A percentile compares a stretch with the other conserved stretches of the same genome.
phyloP scores from a whole-genome alignment of 2,797 vertebrate genomes.

The Sternarchorhynchus goeldii region DNA sequence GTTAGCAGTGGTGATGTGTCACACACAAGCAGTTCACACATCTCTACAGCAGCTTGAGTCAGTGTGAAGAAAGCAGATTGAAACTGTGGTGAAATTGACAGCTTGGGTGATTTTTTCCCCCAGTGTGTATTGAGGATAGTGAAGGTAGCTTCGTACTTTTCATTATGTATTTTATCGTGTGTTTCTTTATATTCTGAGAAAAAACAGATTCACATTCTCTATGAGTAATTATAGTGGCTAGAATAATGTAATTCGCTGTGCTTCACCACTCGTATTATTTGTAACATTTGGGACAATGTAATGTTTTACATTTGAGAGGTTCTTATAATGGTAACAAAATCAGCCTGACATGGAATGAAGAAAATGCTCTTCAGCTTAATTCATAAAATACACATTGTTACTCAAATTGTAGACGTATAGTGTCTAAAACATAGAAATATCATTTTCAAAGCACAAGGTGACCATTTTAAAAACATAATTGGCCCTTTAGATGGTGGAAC shows the following conservation, averaged over 20 bases:
- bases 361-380: no score
- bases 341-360: no score
- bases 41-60: background rate
- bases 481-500: conserved; percentile 65
- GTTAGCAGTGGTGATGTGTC: background rate
- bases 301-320: no score
- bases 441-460: conserved; percentile 14
- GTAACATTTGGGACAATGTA: no score
- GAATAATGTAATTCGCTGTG: no score
- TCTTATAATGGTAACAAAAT: no score
- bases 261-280: no score
- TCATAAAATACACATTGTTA: no score
- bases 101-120: background rate
- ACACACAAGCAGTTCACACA: background rate
- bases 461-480: conserved; percentile 71
- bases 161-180: background rate
- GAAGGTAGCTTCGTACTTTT: background rate
- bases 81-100: background rate
- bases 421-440: no score
- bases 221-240: background rate
- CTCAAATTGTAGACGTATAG: no score
- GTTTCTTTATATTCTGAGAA: background rate
- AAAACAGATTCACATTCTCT: background rate
- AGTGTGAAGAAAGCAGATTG: conserved; percentile 4
- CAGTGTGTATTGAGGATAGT: background rate